These are phyloP conservation scores for Sebastes diaconus DNA, from an alignment of 2,797 vertebrate genomes.

Conservation along the genomic window DNA sequence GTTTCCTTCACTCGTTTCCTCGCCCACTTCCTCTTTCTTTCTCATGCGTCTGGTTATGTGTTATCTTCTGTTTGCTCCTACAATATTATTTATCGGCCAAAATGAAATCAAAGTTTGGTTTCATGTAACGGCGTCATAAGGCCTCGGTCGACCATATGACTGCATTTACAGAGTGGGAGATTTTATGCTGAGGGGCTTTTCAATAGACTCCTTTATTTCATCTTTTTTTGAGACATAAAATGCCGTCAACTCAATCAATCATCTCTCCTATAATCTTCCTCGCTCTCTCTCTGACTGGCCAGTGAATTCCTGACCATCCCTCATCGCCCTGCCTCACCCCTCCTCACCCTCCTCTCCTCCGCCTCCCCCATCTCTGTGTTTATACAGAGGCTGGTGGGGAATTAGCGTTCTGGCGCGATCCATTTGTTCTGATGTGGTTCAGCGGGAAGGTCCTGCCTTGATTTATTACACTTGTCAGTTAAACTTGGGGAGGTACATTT, in stretches of 20 bases:
- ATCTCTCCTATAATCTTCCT: slow-evolving; percentile 39
- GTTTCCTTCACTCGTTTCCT: neutral
- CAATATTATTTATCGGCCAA: neutral
- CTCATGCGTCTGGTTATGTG: neutral
- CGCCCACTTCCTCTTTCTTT: neutral
- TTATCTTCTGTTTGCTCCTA: neutral
- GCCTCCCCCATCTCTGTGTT: slow-evolving; percentile 49
- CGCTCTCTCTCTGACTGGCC: slow-evolving; percentile 7
- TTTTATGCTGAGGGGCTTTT: neutral
- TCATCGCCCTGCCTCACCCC: slow-evolving; percentile 38
- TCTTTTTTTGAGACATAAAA: slow-evolving; percentile 33
- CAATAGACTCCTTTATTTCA: neutral
- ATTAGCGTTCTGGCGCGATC: slow-evolving; percentile 62
- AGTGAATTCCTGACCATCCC: slow-evolving; percentile 59
- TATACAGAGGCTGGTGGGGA: slow-evolving; percentile 72
- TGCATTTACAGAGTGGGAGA: neutral
- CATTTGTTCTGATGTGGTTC: slow-evolving; percentile 75
- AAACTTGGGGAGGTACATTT: slow-evolving; percentile 40
- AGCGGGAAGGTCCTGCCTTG: slow-evolving; percentile 62
- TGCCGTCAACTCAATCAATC: slow-evolving; percentile 40
- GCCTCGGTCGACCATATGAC: neutral
- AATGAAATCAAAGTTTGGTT: neutral
- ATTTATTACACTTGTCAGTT: slow-evolving; percentile 74
- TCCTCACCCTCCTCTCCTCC: slow-evolving; percentile 29
- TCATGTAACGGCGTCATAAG: neutral